Evolutionary conservation across 2,888 invertebrate genomes (phyloP), one percentile per base, ranked within the genome.

Genomic region (Cheilosia grossa): DNA sequence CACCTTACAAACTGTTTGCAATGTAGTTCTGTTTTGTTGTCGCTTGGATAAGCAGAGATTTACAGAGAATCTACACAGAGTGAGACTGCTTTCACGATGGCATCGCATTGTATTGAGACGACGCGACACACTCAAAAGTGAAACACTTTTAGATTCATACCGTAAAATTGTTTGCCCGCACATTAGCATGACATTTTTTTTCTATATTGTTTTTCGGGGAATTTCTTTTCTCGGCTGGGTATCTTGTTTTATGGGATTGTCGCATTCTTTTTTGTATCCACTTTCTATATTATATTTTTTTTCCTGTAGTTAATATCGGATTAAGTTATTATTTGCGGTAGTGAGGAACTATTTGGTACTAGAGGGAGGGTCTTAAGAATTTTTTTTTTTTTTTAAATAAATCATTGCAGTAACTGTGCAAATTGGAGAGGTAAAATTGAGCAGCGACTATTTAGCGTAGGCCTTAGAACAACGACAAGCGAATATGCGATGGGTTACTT

Each of bases 101-200:
- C 51, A 53, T 10, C 42, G 30, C 53, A 40, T 61, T 44, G 40
- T 51, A 2, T 21, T 7, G 51, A 47, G 17, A 13, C 15, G 66
- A 24, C 10, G 37, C 15, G 66, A 24, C 10, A 13, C 21, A 63
- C 51, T 59, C 51, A 47, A 37, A 59, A 67, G 72, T 82, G 72
- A 73, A 73, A 67, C 66, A 82, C 64, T 61, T 17, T 15, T 24
- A 72, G 42, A 42, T 66, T 66, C 63, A 37, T 63, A 74, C 63
- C 73, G 54, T 63, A 69, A 79, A 82, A 79, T 73, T 63, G 63
- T 67, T 79, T 69, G 63, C 79, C 73, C 79, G 56, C 82, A 78
- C 67, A 79, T 75, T 82, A 69, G 56, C 81, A 63, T 83, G 79
- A 74, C 61, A 19, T 21, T 79, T 69, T 73, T 82, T 72, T 61